Evolutionary conservation across 30 jellyfish, hydroid and myxozoan genomes (phyloP).

Genomic region (Nemopilema nomurai): DNA sequence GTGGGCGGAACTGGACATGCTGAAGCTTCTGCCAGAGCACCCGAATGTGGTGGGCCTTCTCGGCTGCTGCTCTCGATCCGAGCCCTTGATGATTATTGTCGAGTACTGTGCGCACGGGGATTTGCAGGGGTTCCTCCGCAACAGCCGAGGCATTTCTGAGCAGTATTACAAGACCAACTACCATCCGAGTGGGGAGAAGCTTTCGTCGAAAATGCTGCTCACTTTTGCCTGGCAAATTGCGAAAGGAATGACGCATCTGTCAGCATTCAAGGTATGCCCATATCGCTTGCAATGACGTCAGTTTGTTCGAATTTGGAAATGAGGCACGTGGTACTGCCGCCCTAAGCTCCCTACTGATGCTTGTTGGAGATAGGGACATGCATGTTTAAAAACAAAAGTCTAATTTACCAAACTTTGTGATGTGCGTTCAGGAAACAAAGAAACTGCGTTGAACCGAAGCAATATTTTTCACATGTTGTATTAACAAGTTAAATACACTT

Average conservation of each 20-base stretch:
- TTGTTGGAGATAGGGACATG: no score
- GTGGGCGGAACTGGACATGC: slow-evolving; percentile 83
- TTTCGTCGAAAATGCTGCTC: slow-evolving; percentile 85
- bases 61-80: slow-evolving; percentile 92
- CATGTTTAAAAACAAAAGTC: no score
- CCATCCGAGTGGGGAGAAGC: slow-evolving; percentile 67
- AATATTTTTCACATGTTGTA: no score
- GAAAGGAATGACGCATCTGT: slow-evolving; percentile 88
- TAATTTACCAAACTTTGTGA: no score
- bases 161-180: slow-evolving; percentile 76
- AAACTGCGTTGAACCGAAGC: no score
- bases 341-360: no score
- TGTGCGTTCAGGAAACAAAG: no score
- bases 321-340: no score
- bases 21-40: slow-evolving; percentile 92
- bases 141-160: slow-evolving; percentile 92
- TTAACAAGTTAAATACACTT: no score
- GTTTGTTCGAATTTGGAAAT: no score
- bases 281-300: no score
- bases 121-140: slow-evolving; percentile 91
- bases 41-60: slow-evolving; percentile 88
- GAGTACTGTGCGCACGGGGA: slow-evolving; percentile 97
- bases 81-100: slow-evolving; percentile 88
- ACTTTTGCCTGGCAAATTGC: slow-evolving; percentile 90
- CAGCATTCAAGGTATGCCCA: slow-evolving; percentile 79